Evolutionary conservation across 2,797 vertebrate genomes (phyloP).

Genomic region (Phoebastria nigripes): DNA sequence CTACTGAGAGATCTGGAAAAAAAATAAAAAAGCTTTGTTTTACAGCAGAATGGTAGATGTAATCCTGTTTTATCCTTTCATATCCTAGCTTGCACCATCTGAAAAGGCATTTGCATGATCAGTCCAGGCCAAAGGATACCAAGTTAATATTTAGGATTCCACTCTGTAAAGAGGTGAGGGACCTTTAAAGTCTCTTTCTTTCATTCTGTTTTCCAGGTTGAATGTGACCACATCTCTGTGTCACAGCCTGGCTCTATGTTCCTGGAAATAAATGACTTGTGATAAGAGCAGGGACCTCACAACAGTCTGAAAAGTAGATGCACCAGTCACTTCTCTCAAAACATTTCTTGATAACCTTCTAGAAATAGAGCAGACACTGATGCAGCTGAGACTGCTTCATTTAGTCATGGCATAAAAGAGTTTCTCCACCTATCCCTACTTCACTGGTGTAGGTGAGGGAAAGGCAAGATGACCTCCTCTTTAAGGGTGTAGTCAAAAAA

Average conservation of each 20-base stretch:
- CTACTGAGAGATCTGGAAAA: neutral
- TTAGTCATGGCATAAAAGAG: neutral
- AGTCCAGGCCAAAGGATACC: neutral
- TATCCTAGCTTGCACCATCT: neutral
- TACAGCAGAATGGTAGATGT: neutral
- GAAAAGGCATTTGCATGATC: neutral
- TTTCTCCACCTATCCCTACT: neutral
- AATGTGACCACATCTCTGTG: neutral
- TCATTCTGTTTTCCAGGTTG: neutral
- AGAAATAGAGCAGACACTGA: neutral
- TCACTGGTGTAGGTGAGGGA: neutral
- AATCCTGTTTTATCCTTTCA: neutral
- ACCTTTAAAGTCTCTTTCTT: neutral
- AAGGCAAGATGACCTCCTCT: neutral
- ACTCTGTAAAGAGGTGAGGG: neutral
- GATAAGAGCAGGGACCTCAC: neutral
- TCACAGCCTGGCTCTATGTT: neutral
- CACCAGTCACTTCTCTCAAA: neutral
- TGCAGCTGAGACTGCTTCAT: neutral
- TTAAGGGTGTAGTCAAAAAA: neutral
- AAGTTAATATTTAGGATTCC: neutral
- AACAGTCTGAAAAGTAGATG: neutral
- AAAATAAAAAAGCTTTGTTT: neutral
- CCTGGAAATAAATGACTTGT: neutral
- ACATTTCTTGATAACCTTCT: neutral